These are phyloP conservation scores for Monomorium pharaonis DNA, from an alignment of 1,140 invertebrate species.

Conservation along the genomic window DNA sequence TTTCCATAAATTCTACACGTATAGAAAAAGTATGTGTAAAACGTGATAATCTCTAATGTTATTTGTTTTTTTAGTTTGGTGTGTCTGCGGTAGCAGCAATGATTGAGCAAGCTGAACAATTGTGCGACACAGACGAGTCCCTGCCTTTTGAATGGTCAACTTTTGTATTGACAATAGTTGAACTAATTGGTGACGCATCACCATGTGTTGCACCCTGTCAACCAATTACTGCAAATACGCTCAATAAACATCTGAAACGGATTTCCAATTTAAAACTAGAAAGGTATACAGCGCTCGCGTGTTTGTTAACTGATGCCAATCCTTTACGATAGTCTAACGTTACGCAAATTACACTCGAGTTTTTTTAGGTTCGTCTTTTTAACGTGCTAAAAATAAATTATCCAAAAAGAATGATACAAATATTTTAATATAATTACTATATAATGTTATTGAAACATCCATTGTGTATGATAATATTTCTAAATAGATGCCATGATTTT, in stretches of 20 bases:
- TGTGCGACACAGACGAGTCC: constrained; percentile 69
- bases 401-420: constrained; percentile 39
- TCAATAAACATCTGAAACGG: constrained; percentile 80
- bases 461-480: constrained; percentile 62
- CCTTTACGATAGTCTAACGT: constrained; percentile 72
- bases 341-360: constrained; percentile 33
- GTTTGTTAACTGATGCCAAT: constrained; percentile 81
- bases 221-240: constrained; percentile 78
- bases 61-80: constrained; percentile 79
- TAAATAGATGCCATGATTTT: constrained; percentile 60
- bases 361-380: constrained; percentile 58
- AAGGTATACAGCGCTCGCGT: constrained; percentile 78
- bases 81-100: constrained; percentile 81
- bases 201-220: constrained; percentile 79
- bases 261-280: constrained; percentile 76
- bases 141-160: constrained; percentile 79
- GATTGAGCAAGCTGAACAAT: constrained; percentile 79
- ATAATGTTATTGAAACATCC: constrained; percentile 48
- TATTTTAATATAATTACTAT: constrained; percentile 63
- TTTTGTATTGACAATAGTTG: constrained; percentile 77
- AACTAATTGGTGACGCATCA: constrained; percentile 72
- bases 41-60: background rate
- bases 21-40: constrained; percentile 14
- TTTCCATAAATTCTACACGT: constrained; percentile 9
- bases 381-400: constrained; percentile 55